phyloP scores from a whole-genome alignment of 2,113 vertebrate genomes.

The Periophthalmus modestus region DNA sequence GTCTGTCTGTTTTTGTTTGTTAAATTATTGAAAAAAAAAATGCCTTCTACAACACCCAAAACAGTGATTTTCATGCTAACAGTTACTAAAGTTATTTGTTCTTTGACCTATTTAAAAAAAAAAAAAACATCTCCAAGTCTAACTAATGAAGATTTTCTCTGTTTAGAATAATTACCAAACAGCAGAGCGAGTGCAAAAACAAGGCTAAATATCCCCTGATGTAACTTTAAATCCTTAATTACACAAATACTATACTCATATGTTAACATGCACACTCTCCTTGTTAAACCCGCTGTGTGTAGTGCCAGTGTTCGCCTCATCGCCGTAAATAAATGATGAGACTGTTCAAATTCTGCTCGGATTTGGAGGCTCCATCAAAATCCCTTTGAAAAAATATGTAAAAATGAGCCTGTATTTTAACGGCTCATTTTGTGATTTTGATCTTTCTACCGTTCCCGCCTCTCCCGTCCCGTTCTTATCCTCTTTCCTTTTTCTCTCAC shows the following conservation, averaged over 20 bases:
- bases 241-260: neutral
- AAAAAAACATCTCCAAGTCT: neutral
- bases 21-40: neutral
- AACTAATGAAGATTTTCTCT: neutral
- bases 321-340: slow-evolving; percentile 77
- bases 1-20: neutral
- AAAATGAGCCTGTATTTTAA: slow-evolving; percentile 19
- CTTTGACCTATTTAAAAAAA: neutral
- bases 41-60: neutral
- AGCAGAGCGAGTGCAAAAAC: neutral
- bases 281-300: slow-evolving; percentile 19
- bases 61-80: neutral
- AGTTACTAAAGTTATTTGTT: neutral
- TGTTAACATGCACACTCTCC: slow-evolving; percentile 4
- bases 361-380: slow-evolving; percentile 21
- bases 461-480: slow-evolving; percentile 8
- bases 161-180: neutral
- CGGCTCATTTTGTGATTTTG: slow-evolving; percentile 20
- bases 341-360: slow-evolving; percentile 71
- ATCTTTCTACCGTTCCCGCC: slow-evolving; percentile 4
- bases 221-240: neutral
- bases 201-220: neutral
- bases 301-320: slow-evolving; percentile 30
- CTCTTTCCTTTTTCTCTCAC: slow-evolving; percentile 10
- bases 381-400: slow-evolving; percentile 25